A percentile compares a stretch with the other conserved stretches of the same genome.
Conservation (phyloP, 2,113 vertebrate genomes). For the Nyctereutes procyonoides region DNA sequence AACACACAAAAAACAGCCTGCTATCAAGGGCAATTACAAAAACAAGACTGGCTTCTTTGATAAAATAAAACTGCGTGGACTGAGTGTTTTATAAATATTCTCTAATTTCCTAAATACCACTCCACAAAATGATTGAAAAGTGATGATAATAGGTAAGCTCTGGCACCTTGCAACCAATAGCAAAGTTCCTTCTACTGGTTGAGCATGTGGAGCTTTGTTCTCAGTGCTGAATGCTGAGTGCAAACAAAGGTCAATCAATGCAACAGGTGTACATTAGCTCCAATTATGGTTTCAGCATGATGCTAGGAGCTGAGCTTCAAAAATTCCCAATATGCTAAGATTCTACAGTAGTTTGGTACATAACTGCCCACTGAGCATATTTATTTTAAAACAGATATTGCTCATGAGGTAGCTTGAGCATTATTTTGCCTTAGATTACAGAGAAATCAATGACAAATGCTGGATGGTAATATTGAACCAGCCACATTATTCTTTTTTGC, state of each 20-base stretch:
- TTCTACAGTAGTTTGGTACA: not conserved
- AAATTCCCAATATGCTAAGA: not conserved
- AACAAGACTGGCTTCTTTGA: conserved; percentile 19
- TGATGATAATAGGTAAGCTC: not conserved
- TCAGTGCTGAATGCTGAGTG: not conserved
- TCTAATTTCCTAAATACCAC: conserved; percentile 15
- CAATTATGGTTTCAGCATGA: not conserved
- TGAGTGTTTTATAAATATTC: not conserved
- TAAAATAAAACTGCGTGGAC: not conserved
- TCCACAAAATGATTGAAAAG: not conserved
- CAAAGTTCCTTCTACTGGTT: not conserved
- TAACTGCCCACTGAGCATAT: not conserved
- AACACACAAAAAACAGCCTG: not conserved
- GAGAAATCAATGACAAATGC: not conserved
- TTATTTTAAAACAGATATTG: not conserved
- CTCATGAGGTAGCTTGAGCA: not conserved
- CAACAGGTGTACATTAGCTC: not conserved
- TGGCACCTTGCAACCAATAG: not conserved
- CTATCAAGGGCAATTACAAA: not conserved
- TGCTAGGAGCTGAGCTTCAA: not conserved
- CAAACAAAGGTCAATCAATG: not conserved
- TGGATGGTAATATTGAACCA: not conserved
- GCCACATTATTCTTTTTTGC: not conserved
- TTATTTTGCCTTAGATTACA: not conserved
- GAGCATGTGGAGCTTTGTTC: not conserved